Conservation (phyloP, 1,140 invertebrate species). For the Dryas iulia region DNA sequence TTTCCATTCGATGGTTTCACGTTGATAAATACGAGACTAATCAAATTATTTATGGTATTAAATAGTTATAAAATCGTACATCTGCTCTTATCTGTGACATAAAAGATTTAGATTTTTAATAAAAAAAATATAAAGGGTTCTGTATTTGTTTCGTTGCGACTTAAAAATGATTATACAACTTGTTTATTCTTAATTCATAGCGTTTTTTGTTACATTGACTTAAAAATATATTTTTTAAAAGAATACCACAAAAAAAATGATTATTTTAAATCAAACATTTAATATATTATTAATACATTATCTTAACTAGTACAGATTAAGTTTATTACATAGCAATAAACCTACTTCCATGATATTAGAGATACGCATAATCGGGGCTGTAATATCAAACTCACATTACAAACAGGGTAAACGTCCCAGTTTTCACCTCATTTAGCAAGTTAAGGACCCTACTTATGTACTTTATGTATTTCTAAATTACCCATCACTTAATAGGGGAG, state of each 20-base stretch:
- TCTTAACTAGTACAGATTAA: no score
- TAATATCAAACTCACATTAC: background rate
- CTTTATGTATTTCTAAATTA: slow-evolving; percentile 72
- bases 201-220: background rate
- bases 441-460: slow-evolving; percentile 77
- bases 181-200: background rate
- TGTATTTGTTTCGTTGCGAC: background rate
- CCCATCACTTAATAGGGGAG: slow-evolving; percentile 47
- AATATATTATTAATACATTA: background rate
- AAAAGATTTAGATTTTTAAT: slow-evolving; percentile 26
- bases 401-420: slow-evolving; percentile 50
- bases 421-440: slow-evolving; percentile 73
- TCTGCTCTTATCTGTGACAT: slow-evolving; percentile 56
- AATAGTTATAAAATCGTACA: slow-evolving; percentile 70
- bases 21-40: slow-evolving; percentile 78
- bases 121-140: slow-evolving; percentile 47
- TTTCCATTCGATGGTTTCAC: slow-evolving; percentile 65
- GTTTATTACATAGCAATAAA: background rate
- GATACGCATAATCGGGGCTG: background rate
- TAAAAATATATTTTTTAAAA: background rate
- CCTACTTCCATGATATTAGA: background rate
- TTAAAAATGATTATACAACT: background rate
- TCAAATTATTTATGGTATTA: slow-evolving; percentile 79
- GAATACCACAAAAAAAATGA: no score
- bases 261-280: background rate